Evolutionary conservation across 2,797 vertebrate genomes (phyloP).

Genomic region (Iguana delicatissima): DNA sequence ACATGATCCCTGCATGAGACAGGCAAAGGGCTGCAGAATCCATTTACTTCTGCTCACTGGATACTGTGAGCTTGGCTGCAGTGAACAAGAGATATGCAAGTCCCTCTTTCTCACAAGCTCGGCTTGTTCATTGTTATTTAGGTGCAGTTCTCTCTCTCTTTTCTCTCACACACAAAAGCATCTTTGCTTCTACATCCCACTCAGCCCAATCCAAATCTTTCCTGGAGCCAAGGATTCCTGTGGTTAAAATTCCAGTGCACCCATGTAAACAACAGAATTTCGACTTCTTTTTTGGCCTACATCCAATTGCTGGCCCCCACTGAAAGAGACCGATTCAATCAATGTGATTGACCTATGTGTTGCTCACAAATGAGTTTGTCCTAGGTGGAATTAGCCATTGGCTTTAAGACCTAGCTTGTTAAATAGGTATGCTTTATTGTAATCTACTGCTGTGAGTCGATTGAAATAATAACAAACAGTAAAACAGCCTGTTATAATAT

Average conservation of each 20-base stretch:
- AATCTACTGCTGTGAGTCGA: not conserved
- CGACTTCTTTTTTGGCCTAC: not conserved
- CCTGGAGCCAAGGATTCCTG: not conserved
- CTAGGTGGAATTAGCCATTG: too few species aligned
- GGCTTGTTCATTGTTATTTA: slow-evolving; percentile 8
- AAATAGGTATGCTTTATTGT: not conserved
- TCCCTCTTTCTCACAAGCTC: slow-evolving; percentile 47
- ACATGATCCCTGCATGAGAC: fast-evolving
- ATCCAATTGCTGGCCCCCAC: too few species aligned
- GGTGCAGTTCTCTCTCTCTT: not conserved
- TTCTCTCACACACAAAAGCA: not conserved
- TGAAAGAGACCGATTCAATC: too few species aligned
- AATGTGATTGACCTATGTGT: too few species aligned
- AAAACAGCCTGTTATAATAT: not conserved
- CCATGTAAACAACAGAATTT: not conserved
- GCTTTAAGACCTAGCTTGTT: not conserved
- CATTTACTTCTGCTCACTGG: slow-evolving; percentile 10
- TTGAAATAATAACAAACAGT: not conserved
- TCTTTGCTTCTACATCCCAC: not conserved
- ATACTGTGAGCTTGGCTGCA: not conserved
- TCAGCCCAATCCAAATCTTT: not conserved
- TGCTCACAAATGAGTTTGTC: too few species aligned
- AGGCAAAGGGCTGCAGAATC: not conserved
- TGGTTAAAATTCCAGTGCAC: not conserved
- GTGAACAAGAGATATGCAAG: slow-evolving; percentile 11